phyloP scores from a whole-genome alignment of 2,113 vertebrate species.

The Paracanthobrama guichenoti region DNA sequence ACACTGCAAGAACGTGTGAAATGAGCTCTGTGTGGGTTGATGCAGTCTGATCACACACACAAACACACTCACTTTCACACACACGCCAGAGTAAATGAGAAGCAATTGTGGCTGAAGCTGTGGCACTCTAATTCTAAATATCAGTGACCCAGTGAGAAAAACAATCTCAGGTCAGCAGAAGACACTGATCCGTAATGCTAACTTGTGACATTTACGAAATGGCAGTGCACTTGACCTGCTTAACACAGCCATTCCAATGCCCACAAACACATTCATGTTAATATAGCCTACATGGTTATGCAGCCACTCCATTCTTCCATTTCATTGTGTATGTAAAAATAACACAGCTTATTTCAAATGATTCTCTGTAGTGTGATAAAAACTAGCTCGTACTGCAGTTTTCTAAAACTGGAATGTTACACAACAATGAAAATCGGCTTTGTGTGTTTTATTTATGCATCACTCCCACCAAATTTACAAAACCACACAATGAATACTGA shows the following conservation, averaged over 20 bases:
- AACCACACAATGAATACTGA: not conserved
- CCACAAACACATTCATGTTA: not conserved
- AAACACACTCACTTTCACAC: not conserved
- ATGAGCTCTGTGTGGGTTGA: constrained; percentile 23
- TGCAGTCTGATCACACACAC: not conserved
- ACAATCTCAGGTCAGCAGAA: constrained; percentile 10
- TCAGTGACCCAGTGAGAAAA: constrained; percentile 17
- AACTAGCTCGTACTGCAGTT: not conserved
- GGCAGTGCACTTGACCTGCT: constrained; percentile 4
- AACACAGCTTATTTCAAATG: not conserved
- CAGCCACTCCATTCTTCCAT: not conserved
- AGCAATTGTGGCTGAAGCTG: constrained; percentile 14
- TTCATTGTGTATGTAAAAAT: not conserved
- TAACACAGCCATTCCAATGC: not conserved
- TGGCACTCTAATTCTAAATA: constrained; percentile 18
- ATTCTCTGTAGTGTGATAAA: not conserved
- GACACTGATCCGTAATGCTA: not conserved
- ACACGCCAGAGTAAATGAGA: constrained; percentile 21
- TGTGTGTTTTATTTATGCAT: not conserved
- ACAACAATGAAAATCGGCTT: not conserved
- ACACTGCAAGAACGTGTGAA: constrained; percentile 12
- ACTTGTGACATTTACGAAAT: constrained; percentile 31
- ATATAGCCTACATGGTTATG: not conserved
- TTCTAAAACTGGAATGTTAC: not conserved
- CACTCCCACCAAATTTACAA: not conserved